phyloP scores from a whole-genome alignment of 2,888 invertebrate species.

The Cephonodes hylas region DNA sequence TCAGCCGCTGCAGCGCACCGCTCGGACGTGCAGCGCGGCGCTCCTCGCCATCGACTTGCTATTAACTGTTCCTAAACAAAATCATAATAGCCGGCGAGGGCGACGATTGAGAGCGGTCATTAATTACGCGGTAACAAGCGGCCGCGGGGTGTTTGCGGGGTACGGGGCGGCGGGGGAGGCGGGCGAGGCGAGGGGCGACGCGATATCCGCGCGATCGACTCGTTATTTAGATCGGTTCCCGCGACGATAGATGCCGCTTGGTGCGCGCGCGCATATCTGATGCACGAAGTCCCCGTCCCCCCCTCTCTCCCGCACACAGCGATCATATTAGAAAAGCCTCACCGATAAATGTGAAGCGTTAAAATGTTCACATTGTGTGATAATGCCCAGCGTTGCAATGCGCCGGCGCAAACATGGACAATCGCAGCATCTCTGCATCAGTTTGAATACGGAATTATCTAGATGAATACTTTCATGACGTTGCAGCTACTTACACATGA shows the following conservation, averaged over 20 bases:
- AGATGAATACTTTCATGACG: not conserved
- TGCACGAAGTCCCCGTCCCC: slow-evolving; percentile 47
- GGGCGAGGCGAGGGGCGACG: too few species aligned
- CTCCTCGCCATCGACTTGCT: not conserved
- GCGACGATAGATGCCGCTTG: slow-evolving; percentile 70
- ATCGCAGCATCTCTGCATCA: not conserved
- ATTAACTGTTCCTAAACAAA: slow-evolving; percentile 17
- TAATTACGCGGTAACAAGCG: slow-evolving; percentile 72
- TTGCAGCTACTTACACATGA: not conserved
- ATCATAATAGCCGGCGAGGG: slow-evolving; percentile 23
- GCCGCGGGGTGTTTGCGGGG: slow-evolving; percentile 54
- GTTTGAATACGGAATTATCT: slow-evolving; percentile 4
- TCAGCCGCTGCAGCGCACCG: slow-evolving; percentile 36
- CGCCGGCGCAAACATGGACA: not conserved
- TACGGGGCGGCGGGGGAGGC: too few species aligned
- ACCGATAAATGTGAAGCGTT: not conserved
- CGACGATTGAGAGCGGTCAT: slow-evolving; percentile 24
- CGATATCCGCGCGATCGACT: slow-evolving; percentile 69
- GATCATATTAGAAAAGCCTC: not conserved
- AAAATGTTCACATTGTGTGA: slow-evolving; percentile 5
- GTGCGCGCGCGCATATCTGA: slow-evolving; percentile 59
- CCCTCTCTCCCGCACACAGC: not conserved
- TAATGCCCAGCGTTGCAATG: not conserved
- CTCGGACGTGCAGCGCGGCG: slow-evolving; percentile 25
- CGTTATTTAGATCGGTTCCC: slow-evolving; percentile 71